Base-by-base conservation (phyloP, 30 jellyfish, hydroid and myxozoan species). In the Turritopsis rubra region DNA sequence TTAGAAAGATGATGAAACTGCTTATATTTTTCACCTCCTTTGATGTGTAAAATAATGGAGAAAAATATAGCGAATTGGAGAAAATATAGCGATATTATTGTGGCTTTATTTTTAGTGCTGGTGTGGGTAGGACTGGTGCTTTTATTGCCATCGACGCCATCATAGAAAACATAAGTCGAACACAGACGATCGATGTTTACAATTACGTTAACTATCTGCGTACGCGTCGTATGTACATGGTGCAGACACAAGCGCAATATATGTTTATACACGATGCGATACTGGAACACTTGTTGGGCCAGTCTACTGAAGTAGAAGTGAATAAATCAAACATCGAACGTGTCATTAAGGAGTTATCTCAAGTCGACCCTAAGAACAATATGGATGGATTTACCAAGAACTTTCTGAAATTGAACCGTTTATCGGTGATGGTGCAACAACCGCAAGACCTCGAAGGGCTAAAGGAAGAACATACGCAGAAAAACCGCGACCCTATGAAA, bases 101-200 rank as follows among this genome's bases (percentile, higher is more conserved):
- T n/a, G n/a, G n/a, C n/a, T 41, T 13, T 41, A 41, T 29, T 83
- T 79, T 71, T 65, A 90, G 97, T 74, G 80, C 86, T 75, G 97
- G 97, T 23, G 85, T 80, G 71, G 97, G 97, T 8, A 71, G 95
- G n/a, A 80, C 95, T 29, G 97, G 95, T 27, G 81, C 92, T 18
- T 90, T 52, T 87, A 90, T 90, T 65, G 91, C 95, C 18, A 29
- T 90, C 9, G 97, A 90, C 66, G 91, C 97, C 24, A 81, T 81
- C 24, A 65, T 90, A 81, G 92, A 85, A 17, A 90, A 90, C 83
- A 25, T 86, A 28, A 75, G 80, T 1, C 30, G 76, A 19, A 53
- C 92, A 21, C 72, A 65, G 54, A 68, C 87, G 0, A 89, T 90
- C 29, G 97, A 90, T 68, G 71, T 90, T 8, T 90, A 82, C 92